A percentile compares a stretch with the other conserved stretches of the same genome.
phyloP scores from a whole-genome alignment of 2,888 invertebrate genomes.

The Campaea margaritaria region DNA sequence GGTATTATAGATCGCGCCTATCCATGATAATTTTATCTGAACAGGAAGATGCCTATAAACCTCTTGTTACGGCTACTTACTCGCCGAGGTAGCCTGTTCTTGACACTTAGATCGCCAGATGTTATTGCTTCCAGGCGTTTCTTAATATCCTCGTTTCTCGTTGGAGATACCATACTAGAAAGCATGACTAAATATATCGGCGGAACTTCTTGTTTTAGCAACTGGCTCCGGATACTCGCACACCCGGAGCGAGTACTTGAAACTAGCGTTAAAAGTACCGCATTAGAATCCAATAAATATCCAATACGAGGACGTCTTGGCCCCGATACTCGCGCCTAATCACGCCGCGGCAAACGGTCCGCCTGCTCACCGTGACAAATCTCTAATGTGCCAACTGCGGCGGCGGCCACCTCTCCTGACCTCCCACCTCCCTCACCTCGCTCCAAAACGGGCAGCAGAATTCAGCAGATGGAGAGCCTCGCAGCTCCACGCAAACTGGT shows the following conservation, averaged over 20 bases:
- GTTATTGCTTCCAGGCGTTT: conserved; percentile 22
- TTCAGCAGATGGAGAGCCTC: conserved; percentile 31
- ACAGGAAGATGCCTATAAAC: conserved; percentile 36
- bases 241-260: conserved; percentile 3
- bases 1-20: conserved; percentile 38
- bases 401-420: conserved; percentile 48
- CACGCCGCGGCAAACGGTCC: conserved; percentile 53
- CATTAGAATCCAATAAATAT: conserved; percentile 40
- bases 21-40: conserved; percentile 42
- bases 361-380: conserved; percentile 64
- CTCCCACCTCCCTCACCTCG: conserved; percentile 36
- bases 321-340: conserved; percentile 50
- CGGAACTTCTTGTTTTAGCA: conserved; percentile 12
- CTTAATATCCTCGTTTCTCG: conserved; percentile 20
- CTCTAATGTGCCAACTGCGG: conserved; percentile 63
- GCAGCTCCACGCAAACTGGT: conserved; percentile 46
- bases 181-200: conserved; percentile 17
- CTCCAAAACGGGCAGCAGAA: conserved; percentile 31
- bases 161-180: conserved; percentile 13
- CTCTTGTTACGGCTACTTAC: conserved; percentile 24
- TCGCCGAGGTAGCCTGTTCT: conserved; percentile 16
- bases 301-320: conserved; percentile 32
- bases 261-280: conserved; percentile 30
- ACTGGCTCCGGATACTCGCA: conserved; percentile 6
- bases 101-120: conserved; percentile 16